These are phyloP conservation scores for Syrphus vitripennis DNA, from an alignment of 2,888 invertebrate species.

Conservation along the genomic window DNA sequence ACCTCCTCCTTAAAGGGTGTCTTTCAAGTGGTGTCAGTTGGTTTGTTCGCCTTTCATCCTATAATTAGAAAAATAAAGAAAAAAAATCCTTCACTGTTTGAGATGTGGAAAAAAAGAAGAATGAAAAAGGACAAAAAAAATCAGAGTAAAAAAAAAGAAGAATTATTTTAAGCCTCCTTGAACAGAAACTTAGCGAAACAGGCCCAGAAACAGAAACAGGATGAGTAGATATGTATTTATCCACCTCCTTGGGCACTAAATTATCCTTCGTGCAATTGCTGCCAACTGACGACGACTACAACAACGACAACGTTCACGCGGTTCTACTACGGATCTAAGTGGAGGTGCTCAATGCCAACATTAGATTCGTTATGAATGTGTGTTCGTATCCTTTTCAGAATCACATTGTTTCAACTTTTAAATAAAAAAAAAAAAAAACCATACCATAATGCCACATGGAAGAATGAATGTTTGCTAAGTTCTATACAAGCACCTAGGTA, in stretches of 20 bases:
- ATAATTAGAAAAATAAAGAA: slow-evolving; percentile 67
- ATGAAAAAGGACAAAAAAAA: neutral
- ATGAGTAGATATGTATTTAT: slow-evolving; percentile 33
- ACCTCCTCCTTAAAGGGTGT: neutral
- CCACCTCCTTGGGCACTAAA: slow-evolving; percentile 54
- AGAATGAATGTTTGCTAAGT: slow-evolving; percentile 2
- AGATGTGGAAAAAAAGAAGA: slow-evolving; percentile 14
- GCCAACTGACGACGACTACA: too few relatives aligned
- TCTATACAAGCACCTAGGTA: too few relatives aligned
- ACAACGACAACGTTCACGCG: slow-evolving; percentile 18
- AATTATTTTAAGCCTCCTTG: slow-evolving; percentile 60
- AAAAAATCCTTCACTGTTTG: neutral
- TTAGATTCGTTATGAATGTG: neutral
- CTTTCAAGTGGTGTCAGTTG: slow-evolving; percentile 54
- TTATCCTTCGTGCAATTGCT: slow-evolving; percentile 60
- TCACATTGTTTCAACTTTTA: slow-evolving; percentile 53
- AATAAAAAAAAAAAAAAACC: neutral
- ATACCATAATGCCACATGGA: neutral
- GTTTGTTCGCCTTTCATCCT: slow-evolving; percentile 31
- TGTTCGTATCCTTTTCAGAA: slow-evolving; percentile 12
- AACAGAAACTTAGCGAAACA: neutral
- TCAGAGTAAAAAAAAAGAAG: slow-evolving; percentile 48
- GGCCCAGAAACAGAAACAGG: neutral
- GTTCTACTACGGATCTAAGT: neutral
- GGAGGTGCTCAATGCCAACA: slow-evolving; percentile 21